Conservation (phyloP, 2,888 invertebrate genomes). For the Gari tellinella region DNA sequence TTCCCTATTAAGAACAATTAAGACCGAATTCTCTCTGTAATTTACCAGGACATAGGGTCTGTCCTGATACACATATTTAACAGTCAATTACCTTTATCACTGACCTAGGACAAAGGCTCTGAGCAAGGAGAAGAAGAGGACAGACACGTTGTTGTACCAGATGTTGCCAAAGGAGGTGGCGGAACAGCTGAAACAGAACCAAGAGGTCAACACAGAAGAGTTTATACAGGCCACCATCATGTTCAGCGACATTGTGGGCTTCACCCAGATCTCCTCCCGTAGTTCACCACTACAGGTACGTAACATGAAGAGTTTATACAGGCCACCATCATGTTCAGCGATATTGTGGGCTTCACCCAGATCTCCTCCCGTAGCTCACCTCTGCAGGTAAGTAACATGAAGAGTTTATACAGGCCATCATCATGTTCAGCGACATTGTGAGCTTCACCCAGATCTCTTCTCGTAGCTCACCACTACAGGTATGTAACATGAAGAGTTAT, state of each 20-base stretch:
- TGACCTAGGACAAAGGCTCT: slow-evolving; percentile 71
- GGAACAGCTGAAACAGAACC: slow-evolving; percentile 77
- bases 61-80: too few relatives aligned
- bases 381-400: too few relatives aligned
- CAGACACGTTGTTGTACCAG: slow-evolving; percentile 80
- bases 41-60: too few relatives aligned
- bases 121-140: slow-evolving; percentile 78
- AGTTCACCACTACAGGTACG: slow-evolving; percentile 77
- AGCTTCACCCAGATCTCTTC: slow-evolving; percentile 78
- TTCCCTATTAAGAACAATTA: too few relatives aligned
- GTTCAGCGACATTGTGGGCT: slow-evolving; percentile 80
- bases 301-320: slow-evolving; percentile 68
- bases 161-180: slow-evolving; percentile 82
- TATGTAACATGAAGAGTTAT: too few relatives aligned
- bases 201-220: slow-evolving; percentile 74
- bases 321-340: slow-evolving; percentile 80
- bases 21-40: too few relatives aligned
- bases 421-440: slow-evolving; percentile 79
- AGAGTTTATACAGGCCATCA: too few relatives aligned
- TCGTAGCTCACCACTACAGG: too few relatives aligned
- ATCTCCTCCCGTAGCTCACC: too few relatives aligned
- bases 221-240: slow-evolving; percentile 78
- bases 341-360: too few relatives aligned
- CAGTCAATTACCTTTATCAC: too few relatives aligned
- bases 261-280: slow-evolving; percentile 75